Percentiles rank a stretch among this genome's conserved stretches.
phyloP scores from a whole-genome alignment of 2,797 vertebrate species.

The Eleutherodactylus coqui region DNA sequence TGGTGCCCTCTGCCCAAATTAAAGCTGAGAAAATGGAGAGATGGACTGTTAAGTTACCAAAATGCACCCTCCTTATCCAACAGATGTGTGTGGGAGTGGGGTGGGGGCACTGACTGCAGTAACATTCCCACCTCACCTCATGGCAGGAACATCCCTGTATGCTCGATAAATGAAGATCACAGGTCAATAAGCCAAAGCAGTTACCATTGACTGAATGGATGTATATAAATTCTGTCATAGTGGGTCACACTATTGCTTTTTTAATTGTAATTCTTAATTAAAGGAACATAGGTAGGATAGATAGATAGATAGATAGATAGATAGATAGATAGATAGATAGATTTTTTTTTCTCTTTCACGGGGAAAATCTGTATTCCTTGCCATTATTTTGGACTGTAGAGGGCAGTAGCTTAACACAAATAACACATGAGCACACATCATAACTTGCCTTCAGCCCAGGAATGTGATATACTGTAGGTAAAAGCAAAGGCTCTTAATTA shows the following conservation, averaged over 20 bases:
- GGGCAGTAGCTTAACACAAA: slow-evolving; percentile 81
- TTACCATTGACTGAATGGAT: background rate
- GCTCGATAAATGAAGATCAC: background rate
- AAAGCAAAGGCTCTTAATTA: slow-evolving; percentile 78
- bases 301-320: background rate
- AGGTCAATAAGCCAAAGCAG: too few species aligned
- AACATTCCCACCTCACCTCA: background rate
- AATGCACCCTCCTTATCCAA: background rate
- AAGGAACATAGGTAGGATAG: background rate
- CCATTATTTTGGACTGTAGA: slow-evolving; percentile 76
- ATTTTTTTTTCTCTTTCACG: background rate
- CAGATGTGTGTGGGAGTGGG: background rate
- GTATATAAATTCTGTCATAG: background rate
- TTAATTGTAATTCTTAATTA: background rate
- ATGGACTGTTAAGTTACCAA: background rate
- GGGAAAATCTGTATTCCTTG: background rate
- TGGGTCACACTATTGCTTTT: background rate
- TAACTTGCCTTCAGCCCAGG: slow-evolving; percentile 72
- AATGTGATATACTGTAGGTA: slow-evolving; percentile 72
- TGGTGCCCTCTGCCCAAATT: background rate
- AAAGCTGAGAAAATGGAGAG: background rate
- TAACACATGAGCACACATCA: slow-evolving; percentile 68
- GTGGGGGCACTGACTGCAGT: background rate
- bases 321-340: background rate
- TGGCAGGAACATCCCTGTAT: background rate